Percentiles rank a stretch among this genome's conserved stretches.
phyloP scores from a whole-genome alignment of 2,888 invertebrate genomes.

The Lasioglossum vierecki region DNA sequence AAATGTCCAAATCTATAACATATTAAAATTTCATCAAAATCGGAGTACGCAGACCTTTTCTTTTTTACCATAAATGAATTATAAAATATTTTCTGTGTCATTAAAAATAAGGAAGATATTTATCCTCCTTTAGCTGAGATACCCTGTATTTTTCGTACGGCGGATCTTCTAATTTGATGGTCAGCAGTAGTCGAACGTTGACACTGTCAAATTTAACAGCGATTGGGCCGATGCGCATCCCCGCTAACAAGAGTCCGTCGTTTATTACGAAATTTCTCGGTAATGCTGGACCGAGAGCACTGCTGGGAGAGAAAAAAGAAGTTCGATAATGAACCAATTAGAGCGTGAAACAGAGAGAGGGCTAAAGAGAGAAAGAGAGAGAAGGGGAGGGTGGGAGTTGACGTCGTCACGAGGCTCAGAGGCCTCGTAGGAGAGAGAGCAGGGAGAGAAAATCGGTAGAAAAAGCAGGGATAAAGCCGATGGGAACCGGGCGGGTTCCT shows the following conservation, averaged over 20 bases:
- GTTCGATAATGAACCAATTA: conserved; percentile 45
- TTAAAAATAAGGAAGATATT: neutral
- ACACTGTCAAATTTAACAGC: neutral
- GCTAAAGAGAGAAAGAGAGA: neutral
- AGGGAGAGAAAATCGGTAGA: neutral
- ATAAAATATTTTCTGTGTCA: too few species aligned
- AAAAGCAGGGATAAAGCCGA: neutral
- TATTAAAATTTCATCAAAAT: too few species aligned
- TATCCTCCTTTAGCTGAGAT: too few species aligned
- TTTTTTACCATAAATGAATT: too few species aligned
- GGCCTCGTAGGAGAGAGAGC: neutral
- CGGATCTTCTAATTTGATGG: neutral
- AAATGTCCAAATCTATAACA: too few species aligned
- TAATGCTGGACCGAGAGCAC: conserved; percentile 11
- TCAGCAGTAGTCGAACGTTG: neutral
- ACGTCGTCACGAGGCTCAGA: neutral
- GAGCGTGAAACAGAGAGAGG: conserved; percentile 15
- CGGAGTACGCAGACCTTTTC: too few species aligned
- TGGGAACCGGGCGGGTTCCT: neutral
- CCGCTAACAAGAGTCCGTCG: conserved; percentile 5
- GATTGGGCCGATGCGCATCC: neutral
- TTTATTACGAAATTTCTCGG: conserved; percentile 61
- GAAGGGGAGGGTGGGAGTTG: neutral
- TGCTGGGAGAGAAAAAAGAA: neutral
- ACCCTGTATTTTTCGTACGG: neutral